Conservation (phyloP, 2,113 vertebrate genomes). For the Glareola pratincola region DNA sequence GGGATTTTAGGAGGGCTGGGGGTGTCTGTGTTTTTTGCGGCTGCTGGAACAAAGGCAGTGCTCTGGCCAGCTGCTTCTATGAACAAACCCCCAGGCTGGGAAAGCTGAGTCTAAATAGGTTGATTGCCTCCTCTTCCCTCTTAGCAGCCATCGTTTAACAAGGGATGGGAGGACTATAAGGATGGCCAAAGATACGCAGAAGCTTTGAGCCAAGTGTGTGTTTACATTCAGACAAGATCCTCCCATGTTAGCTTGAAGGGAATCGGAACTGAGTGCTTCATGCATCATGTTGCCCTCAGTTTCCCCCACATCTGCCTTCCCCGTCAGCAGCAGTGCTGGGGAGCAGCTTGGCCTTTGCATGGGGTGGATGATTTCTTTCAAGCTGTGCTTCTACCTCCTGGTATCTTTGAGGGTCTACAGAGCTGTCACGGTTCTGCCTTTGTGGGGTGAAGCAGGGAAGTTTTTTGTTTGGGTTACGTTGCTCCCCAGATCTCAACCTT, state of each 20-base stretch:
- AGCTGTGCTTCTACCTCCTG: neutral
- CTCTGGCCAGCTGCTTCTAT: slow-evolving; percentile 15
- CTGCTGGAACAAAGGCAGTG: slow-evolving; percentile 11
- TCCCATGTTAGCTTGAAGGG: neutral
- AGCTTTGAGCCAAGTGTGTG: neutral
- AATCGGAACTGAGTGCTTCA: neutral
- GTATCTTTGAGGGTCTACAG: neutral
- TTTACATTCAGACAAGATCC: neutral
- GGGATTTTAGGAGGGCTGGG: neutral
- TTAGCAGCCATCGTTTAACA: neutral
- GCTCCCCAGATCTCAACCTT: neutral
- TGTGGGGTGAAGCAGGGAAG: neutral
- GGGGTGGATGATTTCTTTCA: neutral
- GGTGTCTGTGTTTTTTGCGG: slow-evolving; percentile 1
- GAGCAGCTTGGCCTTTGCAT: neutral
- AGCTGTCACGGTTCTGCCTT: neutral
- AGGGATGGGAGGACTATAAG: neutral
- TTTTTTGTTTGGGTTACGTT: neutral
- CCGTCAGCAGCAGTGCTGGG: neutral
- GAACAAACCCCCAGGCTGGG: neutral
- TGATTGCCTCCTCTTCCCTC: neutral
- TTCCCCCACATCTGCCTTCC: neutral
- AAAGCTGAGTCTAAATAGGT: neutral
- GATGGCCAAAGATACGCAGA: neutral
- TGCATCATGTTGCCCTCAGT: neutral